These are phyloP conservation scores for Oscheius sp. DNA, from an alignment of 2,888 invertebrate genomes.

Conservation along the genomic window DNA sequence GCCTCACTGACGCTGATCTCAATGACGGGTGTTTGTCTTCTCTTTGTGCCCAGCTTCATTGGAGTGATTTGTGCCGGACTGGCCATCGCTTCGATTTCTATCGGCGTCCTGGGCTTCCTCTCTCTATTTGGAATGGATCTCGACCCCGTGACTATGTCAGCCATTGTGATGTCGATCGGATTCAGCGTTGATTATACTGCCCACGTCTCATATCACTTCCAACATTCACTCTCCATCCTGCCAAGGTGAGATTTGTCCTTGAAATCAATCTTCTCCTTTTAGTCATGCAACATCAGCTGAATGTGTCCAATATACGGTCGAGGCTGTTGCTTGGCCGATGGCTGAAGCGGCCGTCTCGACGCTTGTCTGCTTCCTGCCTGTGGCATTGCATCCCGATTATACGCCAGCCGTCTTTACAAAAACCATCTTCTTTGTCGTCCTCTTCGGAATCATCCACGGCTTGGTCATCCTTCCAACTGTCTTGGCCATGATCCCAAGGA, in stretches of 20 bases:
- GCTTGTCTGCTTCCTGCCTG: constrained; percentile 39
- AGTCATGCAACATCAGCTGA: constrained; percentile 28
- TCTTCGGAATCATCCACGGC: constrained; percentile 33
- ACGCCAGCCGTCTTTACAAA: constrained; percentile 37
- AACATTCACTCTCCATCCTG: constrained; percentile 29
- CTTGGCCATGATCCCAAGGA: constrained; percentile 33
- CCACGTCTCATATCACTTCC: constrained; percentile 45
- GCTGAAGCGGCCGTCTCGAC: constrained; percentile 41
- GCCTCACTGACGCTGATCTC: constrained; percentile 36
- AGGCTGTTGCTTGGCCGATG: constrained; percentile 40
- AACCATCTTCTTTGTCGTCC: constrained; percentile 36
- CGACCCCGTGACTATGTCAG: constrained; percentile 43
- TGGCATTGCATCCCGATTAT: constrained; percentile 37
- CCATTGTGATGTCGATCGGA: constrained; percentile 47
- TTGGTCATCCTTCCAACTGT: constrained; percentile 37
- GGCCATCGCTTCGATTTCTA: constrained; percentile 39
- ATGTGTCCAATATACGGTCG: constrained; percentile 33
- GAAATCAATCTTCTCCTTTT: neutral
- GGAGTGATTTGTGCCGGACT: constrained; percentile 38
- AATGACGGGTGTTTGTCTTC: constrained; percentile 42
- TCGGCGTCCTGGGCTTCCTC: constrained; percentile 44
- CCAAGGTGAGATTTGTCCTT: neutral
- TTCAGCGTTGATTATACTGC: constrained; percentile 49
- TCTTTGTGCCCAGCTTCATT: constrained; percentile 39
- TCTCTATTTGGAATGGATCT: constrained; percentile 34